Evolutionary conservation across 2,113 vertebrate species (phyloP).

Genomic region (Mastomys natalensis): DNA sequence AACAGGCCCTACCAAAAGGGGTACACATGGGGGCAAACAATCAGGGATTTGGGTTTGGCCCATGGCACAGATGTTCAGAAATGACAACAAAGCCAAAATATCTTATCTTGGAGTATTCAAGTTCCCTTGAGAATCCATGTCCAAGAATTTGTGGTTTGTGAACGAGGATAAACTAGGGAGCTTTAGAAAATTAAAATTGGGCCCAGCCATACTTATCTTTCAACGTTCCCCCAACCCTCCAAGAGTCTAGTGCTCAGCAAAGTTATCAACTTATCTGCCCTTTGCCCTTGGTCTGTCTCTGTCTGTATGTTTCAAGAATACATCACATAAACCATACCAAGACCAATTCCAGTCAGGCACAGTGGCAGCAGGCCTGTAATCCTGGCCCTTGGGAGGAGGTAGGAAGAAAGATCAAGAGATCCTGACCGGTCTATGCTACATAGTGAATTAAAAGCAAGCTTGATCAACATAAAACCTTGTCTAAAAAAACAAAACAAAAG

Average conservation of each 20-base stretch:
- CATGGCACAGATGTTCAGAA: slow-evolving; percentile 18
- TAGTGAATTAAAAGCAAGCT: not conserved
- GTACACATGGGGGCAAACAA: not conserved
- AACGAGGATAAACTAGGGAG: not conserved
- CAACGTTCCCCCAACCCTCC: not conserved
- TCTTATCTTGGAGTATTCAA: not conserved
- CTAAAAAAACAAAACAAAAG: not conserved
- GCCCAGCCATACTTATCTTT: not conserved
- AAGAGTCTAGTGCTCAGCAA: not conserved
- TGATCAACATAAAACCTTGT: not conserved
- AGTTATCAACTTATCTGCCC: slow-evolving; percentile 3
- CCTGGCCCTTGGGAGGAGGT: not conserved
- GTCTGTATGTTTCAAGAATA: not conserved
- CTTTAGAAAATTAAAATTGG: slow-evolving; percentile 32
- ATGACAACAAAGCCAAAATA: not conserved
- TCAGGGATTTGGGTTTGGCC: not conserved
- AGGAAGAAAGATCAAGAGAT: not conserved
- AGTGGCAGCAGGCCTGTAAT: not conserved
- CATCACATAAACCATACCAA: not conserved
- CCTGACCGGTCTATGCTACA: not conserved
- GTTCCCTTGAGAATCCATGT: slow-evolving; percentile 2
- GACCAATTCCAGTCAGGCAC: slow-evolving; percentile 1
- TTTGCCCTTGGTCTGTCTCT: slow-evolving; percentile 6
- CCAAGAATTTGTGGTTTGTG: not conserved
- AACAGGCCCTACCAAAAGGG: not conserved